These are phyloP conservation scores for Arnoldichthys spilopterus DNA, from an alignment of 2,797 vertebrate genomes.

Conservation along the genomic window DNA sequence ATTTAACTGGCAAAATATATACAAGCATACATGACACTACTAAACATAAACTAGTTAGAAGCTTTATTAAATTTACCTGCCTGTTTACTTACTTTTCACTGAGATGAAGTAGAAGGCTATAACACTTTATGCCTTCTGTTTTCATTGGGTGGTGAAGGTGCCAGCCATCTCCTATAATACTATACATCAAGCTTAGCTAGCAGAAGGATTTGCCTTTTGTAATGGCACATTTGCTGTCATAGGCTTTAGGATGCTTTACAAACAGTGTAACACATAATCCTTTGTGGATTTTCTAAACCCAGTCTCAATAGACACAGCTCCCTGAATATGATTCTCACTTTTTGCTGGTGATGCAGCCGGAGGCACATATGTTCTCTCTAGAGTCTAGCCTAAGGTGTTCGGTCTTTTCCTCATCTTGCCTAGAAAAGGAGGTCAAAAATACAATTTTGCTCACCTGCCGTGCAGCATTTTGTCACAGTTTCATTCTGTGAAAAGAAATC, in stretches of 20 bases:
- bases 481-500: neutral
- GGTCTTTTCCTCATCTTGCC: neutral
- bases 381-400: slow-evolving; percentile 11
- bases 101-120: neutral
- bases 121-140: neutral
- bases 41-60: no score
- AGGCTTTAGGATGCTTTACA: neutral
- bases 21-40: no score
- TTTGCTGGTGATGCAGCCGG: slow-evolving; percentile 6
- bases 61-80: no score
- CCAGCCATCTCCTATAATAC: neutral
- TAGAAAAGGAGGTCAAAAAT: slow-evolving; percentile 12
- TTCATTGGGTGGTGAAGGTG: neutral
- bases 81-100: no score
- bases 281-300: neutral
- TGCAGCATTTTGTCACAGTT: neutral
- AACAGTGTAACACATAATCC: neutral
- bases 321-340: slow-evolving; percentile 31
- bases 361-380: slow-evolving; percentile 25
- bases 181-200: neutral
- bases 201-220: neutral
- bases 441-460: neutral
- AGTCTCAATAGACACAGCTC: neutral
- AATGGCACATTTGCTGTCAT: neutral
- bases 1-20: no score